Percentiles rank a stretch among this genome's conserved stretches.
phyloP scores from a whole-genome alignment of 2,113 vertebrate species.

The Vulpes ferrilata region DNA sequence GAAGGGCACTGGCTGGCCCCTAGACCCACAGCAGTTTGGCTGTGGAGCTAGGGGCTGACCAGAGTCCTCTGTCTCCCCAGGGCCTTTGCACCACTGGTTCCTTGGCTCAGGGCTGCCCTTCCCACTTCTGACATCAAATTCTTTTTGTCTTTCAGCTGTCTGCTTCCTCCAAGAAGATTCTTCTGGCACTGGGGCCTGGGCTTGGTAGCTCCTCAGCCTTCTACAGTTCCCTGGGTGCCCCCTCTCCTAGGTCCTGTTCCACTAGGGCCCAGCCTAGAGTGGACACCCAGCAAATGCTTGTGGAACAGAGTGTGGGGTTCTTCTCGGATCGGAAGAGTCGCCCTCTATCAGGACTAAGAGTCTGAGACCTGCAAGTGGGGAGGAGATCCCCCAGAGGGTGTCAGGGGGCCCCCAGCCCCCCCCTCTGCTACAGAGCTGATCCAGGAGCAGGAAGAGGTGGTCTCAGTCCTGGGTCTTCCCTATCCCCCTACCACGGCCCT shows the following conservation, averaged over 20 bases:
- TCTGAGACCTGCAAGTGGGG: background rate
- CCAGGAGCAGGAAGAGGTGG: background rate
- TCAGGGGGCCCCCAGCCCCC: background rate
- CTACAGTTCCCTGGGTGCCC: background rate
- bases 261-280: background rate
- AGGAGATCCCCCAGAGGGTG: background rate
- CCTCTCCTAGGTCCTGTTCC: background rate
- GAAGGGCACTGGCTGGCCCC: background rate
- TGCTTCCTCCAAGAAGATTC: background rate
- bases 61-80: background rate
- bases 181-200: background rate
- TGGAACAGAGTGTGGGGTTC: background rate
- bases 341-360: background rate
- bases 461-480: fast-evolving
- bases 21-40: background rate
- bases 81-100: background rate
- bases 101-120: background rate
- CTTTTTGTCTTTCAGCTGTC: background rate
- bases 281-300: background rate
- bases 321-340: too few relatives aligned
- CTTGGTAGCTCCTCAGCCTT: background rate
- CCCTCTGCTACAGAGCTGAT: background rate
- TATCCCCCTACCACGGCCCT: fast-evolving
- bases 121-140: background rate
- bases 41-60: background rate